Evolutionary conservation across 2,113 vertebrate species (phyloP), one percentile per base, ranked within the genome.

Genomic region (Antigone vipio): DNA sequence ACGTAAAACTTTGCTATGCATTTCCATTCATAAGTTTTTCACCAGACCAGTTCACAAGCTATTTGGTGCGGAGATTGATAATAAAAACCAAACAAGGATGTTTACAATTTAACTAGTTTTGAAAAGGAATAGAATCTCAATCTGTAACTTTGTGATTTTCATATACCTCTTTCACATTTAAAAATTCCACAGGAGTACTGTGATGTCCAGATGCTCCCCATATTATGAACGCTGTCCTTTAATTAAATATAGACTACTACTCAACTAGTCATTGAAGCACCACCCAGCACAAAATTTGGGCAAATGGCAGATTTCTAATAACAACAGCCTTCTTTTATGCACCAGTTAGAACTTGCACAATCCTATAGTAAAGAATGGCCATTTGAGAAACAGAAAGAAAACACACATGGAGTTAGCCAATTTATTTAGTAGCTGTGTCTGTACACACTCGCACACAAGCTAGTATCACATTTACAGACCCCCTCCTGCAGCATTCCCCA

Each of bases 11-110:
- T 92, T 30, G 42, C 45, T 74, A 59, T 1, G 3, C 7, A 30
- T 62, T 74, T 89, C 47, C 15, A 86, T 49, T 34, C 72, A 73
- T 17, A 50, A 49, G 4, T 18, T 69, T 19, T 75, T 49, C 15
- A 15, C 44, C 1, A 3, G 9, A 55, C 1, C 42, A 83, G 4
- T 64, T 58, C 30, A 49, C 32, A 56, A 44, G 6, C 45, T 50
- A 49, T 53, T 80, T 68, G 0, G 0, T 22, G 2, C 32, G 75
- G 13, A 76, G 45, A 47, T 3, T 71, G 26, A 50, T 11, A 24
- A 76, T 3, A n/a, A 91, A 63, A 34, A 91, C 58, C 10, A 79
- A 75, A 68, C 11, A 72, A 35, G 9, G 12, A 23, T 60, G 35
- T 29, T 35, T 34, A 13, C 34, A 74, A 84, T 12, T 74, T 40